Percentiles rank a stretch among this genome's conserved stretches.
These are phyloP conservation scores for Cepaea hortensis DNA, from an alignment of 2,888 invertebrate genomes.

Conservation along the genomic window DNA sequence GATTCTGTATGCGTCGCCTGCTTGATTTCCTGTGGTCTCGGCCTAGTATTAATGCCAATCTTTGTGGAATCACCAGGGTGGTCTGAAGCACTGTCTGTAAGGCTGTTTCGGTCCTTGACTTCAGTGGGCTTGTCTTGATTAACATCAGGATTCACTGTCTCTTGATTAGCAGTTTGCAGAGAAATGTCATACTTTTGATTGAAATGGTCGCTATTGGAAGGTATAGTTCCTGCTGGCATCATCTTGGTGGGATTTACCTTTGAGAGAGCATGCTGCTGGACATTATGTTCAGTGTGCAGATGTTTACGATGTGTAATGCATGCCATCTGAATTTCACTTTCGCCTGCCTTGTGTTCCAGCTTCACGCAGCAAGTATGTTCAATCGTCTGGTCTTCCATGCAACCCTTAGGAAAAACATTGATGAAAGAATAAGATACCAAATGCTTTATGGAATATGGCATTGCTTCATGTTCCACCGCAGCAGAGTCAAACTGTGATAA, in stretches of 20 bases:
- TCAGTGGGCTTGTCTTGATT: background rate
- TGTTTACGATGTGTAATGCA: conserved; percentile 39
- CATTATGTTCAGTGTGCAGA: background rate
- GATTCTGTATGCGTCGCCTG: conserved; percentile 55
- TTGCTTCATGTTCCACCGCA: background rate
- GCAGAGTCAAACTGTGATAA: too few relatives aligned
- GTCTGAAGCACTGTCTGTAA: background rate
- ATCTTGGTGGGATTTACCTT: background rate
- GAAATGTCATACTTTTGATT: background rate
- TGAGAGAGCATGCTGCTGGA: background rate
- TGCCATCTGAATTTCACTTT: conserved; percentile 36
- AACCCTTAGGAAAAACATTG: conserved; percentile 64
- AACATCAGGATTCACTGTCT: background rate
- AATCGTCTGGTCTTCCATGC: conserved; percentile 71
- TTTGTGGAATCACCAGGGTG: background rate
- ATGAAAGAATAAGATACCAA: background rate
- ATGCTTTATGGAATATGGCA: background rate
- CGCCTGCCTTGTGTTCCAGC: conserved; percentile 10
- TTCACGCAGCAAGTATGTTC: conserved; percentile 67
- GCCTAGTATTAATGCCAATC: conserved; percentile 62
- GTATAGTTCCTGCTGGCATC: background rate
- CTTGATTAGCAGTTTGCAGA: background rate
- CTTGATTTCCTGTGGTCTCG: conserved; percentile 59
- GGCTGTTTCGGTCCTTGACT: background rate
- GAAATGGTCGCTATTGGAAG: background rate